Conservation (phyloP, 2,888 invertebrate species). For the Stenodema calcarata region DNA sequence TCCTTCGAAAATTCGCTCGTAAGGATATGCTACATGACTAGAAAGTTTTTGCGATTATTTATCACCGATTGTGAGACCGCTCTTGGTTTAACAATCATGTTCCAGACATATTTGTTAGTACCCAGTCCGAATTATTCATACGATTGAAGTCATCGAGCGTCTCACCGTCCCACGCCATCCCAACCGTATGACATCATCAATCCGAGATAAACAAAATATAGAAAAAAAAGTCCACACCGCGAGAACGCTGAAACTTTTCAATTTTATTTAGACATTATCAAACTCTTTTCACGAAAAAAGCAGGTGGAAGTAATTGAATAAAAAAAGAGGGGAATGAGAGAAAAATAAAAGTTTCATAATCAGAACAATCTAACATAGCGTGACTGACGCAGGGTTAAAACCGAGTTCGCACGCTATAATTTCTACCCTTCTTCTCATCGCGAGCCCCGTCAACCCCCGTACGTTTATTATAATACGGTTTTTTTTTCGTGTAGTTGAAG, state of each 20-base stretch:
- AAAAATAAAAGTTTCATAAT: not conserved
- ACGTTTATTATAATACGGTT: not conserved
- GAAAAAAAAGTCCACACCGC: not conserved
- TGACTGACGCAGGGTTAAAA: conserved; percentile 13
- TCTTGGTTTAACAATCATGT: too few relatives aligned
- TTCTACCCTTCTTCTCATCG: conserved; percentile 3
- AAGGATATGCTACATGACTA: too few relatives aligned
- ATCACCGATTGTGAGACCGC: too few relatives aligned
- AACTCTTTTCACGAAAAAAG: not conserved
- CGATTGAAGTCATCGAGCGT: too few relatives aligned
- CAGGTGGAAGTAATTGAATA: conserved; percentile 6
- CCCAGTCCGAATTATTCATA: too few relatives aligned
- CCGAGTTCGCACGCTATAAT: conserved; percentile 15
- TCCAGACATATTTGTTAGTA: too few relatives aligned
- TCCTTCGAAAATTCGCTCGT: too few relatives aligned
- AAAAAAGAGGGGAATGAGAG: not conserved
- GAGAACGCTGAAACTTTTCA: not conserved
- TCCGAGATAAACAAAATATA: not conserved
- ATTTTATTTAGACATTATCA: not conserved
- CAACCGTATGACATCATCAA: not conserved
- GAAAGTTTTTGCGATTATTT: too few relatives aligned
- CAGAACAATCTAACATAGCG: conserved; percentile 3
- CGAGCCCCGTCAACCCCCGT: not conserved
- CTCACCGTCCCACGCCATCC: too few relatives aligned
- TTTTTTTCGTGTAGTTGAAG: not conserved